Evolutionary conservation across 2,888 invertebrate species (phyloP).

Genomic region (Melipona beecheii): DNA sequence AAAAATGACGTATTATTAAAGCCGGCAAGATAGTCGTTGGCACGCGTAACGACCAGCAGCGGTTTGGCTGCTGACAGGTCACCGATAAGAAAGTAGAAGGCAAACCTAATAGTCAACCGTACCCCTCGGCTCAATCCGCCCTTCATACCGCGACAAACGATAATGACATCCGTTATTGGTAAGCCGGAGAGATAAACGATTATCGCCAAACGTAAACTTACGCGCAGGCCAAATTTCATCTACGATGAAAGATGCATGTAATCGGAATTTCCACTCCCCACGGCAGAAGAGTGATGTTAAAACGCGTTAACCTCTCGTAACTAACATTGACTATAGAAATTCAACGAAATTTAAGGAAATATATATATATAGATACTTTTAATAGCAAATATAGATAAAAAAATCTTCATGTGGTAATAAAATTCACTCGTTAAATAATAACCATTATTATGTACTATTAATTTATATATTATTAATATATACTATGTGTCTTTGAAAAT

Average conservation of each 20-base stretch:
- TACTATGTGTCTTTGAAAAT: too few species aligned
- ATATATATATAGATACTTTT: neutral
- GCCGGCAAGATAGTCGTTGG: neutral
- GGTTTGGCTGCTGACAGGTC: neutral
- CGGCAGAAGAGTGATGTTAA: neutral
- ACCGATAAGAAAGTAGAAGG: neutral
- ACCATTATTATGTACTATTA: too few species aligned
- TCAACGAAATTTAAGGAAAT: neutral
- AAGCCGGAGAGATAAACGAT: slow-evolving; percentile 2
- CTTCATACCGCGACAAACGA: neutral
- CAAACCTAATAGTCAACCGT: neutral
- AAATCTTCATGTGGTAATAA: too few species aligned
- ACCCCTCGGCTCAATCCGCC: neutral
- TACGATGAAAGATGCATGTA: neutral
- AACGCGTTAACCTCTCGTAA: neutral
- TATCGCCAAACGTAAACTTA: neutral
- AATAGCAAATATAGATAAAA: too few species aligned
- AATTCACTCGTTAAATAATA: too few species aligned
- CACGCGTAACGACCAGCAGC: neutral
- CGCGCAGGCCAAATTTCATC: neutral
- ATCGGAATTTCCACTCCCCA: too few species aligned
- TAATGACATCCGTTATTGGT: neutral
- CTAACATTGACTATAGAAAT: too few species aligned
- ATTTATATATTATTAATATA: too few species aligned
- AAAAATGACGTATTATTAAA: neutral